A percentile compares a stretch with the other conserved stretches of the same genome.
phyloP scores from a whole-genome alignment of 2,113 vertebrate species.

The Dryoscopus gambensis region DNA sequence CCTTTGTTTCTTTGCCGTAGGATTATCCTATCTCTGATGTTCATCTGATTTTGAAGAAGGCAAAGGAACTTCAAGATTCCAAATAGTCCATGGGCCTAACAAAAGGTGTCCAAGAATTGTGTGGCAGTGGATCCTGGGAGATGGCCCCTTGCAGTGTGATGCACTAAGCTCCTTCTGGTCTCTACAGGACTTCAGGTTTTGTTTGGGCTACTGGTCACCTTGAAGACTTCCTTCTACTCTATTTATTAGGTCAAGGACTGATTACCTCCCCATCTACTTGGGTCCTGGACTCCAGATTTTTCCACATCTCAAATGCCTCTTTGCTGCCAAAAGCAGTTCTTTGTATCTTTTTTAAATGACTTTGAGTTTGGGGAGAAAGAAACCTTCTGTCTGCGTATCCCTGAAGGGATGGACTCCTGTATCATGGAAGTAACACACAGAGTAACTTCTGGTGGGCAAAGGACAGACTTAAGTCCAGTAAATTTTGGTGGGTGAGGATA shows the following conservation, averaged over 20 bases:
- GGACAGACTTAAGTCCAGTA: not conserved
- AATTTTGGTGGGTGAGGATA: not conserved
- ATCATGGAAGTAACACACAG: not conserved
- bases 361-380: not conserved
- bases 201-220: not conserved
- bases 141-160: not conserved
- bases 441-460: not conserved
- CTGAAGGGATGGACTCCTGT: not conserved
- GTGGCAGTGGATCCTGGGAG: not conserved
- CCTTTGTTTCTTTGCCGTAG: slow-evolving; percentile 54
- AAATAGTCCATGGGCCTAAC: slow-evolving; percentile 69
- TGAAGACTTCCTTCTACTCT: slow-evolving; percentile 18
- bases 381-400: not conserved
- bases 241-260: slow-evolving; percentile 54
- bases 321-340: slow-evolving; percentile 30
- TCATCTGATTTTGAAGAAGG: slow-evolving; percentile 89
- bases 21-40: slow-evolving; percentile 97
- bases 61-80: slow-evolving; percentile 91
- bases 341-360: slow-evolving; percentile 30
- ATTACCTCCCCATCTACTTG: not conserved
- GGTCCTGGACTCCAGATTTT: slow-evolving; percentile 11
- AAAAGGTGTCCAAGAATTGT: not conserved
- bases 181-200: slow-evolving; percentile 24
- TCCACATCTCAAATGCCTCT: slow-evolving; percentile 36
- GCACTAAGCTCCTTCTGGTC: not conserved